Conservation (phyloP, 2,797 vertebrate genomes). For the Mormyrops boulengeri region DNA sequence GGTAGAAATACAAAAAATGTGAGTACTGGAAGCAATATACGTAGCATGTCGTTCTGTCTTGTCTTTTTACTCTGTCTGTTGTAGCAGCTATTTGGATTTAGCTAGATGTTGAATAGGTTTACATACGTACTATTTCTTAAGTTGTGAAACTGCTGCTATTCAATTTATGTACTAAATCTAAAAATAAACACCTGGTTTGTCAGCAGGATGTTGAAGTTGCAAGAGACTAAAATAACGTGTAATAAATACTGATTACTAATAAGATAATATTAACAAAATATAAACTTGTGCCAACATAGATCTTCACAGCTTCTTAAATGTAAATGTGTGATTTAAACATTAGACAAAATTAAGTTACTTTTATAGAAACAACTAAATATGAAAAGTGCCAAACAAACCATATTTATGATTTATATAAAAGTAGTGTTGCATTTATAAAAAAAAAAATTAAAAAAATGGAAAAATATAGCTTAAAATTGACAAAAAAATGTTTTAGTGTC, state of each 20-base stretch:
- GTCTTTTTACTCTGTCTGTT: constrained; percentile 60
- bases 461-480: constrained; percentile 27
- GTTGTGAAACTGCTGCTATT: constrained; percentile 76
- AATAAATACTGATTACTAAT: constrained; percentile 56
- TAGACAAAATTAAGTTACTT: constrained; percentile 64
- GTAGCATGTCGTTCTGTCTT: constrained; percentile 67
- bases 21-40: constrained; percentile 78
- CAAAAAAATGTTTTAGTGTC: constrained; percentile 33
- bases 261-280: constrained; percentile 46
- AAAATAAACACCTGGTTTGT: constrained; percentile 66
- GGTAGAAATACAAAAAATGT: constrained; percentile 61
- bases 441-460: constrained; percentile 38
- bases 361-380: constrained; percentile 67
- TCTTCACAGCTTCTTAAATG: constrained; percentile 54
- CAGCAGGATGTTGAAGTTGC: constrained; percentile 58
- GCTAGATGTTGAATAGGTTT: constrained; percentile 65
- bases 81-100: constrained; percentile 59
- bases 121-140: constrained; percentile 53
- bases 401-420: constrained; percentile 56
- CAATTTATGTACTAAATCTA: constrained; percentile 63
- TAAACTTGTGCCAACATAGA: constrained; percentile 72
- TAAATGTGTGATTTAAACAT: constrained; percentile 62
- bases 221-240: constrained; percentile 45
- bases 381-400: constrained; percentile 76
- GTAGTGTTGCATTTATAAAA: constrained; percentile 45